Evolutionary conservation across 2,888 invertebrate species (phyloP), one percentile per base, ranked within the genome.

Genomic region (Apotomis betuletana): DNA sequence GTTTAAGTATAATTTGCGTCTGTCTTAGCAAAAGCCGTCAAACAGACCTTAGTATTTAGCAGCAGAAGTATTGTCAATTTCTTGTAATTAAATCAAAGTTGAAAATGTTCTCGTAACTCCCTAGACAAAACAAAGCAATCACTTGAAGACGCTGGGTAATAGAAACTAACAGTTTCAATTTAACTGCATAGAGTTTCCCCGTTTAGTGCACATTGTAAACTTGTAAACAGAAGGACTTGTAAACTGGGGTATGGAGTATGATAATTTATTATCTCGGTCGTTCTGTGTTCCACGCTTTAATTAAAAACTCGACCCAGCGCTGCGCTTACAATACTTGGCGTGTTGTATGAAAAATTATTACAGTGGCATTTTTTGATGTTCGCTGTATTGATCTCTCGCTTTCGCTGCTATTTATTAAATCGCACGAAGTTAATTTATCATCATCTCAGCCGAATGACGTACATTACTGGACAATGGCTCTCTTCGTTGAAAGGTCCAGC

Each of bases 211-310:
- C 71, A 67, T 62, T 67, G 71, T 71, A 62, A 71, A 57, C 62
- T 67, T 67, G 51, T 67, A 62, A 71, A 71, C 55, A 61, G 46
- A 54, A 57, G n/a, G 51, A 52, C 60, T 61, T 71, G 57, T 57
- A 52, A 62, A 67, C 71, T 71, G 67, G 71, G 61, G 67, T 57
- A 61, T 67, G 62, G 67, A 62, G 65, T 10, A 49, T 41, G 54
- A 71, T 62, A 67, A 67, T 71, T 71, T 71, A 71, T 67, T 67
- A 71, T 71, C 71, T 27, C 51, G 57, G 57, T 63, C 58, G 62
- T 62, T 62, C 71, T 67, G 58, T 58, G 67, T 63, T 57, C 46
- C 57, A 63, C 62, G 63, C 59, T 72, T 72, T 72, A 72, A 72
- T 72, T 72, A 72, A 72, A 72, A 71, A 71, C 67, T 15, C 61